These are phyloP conservation scores for Drosophila teissieri DNA, from an alignment of 1,140 invertebrate genomes.

Conservation along the genomic window DNA sequence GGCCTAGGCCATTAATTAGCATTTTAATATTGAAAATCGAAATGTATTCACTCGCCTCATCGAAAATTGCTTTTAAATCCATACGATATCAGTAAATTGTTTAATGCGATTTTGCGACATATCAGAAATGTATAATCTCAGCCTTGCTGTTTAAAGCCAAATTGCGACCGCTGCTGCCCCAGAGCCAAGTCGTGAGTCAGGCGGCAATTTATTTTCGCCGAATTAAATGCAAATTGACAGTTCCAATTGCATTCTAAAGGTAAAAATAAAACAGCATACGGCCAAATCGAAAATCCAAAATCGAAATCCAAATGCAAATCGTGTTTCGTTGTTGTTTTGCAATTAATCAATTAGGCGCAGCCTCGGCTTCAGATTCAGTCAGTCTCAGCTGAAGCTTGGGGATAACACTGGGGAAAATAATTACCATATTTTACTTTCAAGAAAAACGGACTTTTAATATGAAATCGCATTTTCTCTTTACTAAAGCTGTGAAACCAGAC, in stretches of 20 bases:
- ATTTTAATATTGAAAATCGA: slow-evolving; percentile 54
- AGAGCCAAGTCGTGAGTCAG: slow-evolving; percentile 74
- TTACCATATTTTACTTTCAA: not conserved
- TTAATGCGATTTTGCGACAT: slow-evolving; percentile 45
- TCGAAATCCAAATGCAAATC: slow-evolving; percentile 77
- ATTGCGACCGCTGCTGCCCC: slow-evolving; percentile 47
- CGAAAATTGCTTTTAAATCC: slow-evolving; percentile 33
- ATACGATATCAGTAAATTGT: slow-evolving; percentile 27
- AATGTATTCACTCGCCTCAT: slow-evolving; percentile 32
- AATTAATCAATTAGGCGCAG: slow-evolving; percentile 82
- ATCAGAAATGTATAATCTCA: slow-evolving; percentile 59
- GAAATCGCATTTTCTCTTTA: too few relatives aligned
- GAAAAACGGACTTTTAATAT: too few relatives aligned
- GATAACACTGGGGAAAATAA: slow-evolving; percentile 9
- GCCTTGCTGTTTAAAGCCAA: slow-evolving; percentile 61
- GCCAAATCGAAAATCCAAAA: slow-evolving; percentile 55
- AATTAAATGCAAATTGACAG: slow-evolving; percentile 82
- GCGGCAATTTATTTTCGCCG: slow-evolving; percentile 79
- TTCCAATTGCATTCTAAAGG: slow-evolving; percentile 78
- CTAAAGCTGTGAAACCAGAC: too few relatives aligned
- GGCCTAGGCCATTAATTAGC: slow-evolving; percentile 53
- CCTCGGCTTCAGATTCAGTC: slow-evolving; percentile 33
- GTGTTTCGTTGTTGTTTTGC: slow-evolving; percentile 77
- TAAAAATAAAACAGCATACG: slow-evolving; percentile 18
- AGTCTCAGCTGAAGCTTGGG: slow-evolving; percentile 24